Conservation (phyloP, 2,797 vertebrate species). For the Prunella strophiata region DNA sequence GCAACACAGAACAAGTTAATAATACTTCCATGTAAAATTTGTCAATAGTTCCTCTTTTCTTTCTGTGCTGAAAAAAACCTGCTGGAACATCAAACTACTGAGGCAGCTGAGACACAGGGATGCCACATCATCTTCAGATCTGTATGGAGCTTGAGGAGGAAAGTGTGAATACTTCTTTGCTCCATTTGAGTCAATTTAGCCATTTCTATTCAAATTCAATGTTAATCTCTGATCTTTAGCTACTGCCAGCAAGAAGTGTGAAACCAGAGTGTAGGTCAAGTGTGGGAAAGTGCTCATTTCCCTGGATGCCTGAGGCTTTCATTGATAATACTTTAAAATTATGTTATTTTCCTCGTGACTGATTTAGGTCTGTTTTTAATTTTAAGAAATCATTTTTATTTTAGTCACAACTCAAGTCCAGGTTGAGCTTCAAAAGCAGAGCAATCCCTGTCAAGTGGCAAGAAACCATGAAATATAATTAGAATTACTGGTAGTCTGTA, state of each 20-base stretch:
- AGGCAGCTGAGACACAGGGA: neutral
- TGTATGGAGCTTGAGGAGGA: neutral
- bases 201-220: neutral
- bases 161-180: neutral
- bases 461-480: constrained; percentile 28
- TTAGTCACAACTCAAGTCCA: neutral
- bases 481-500: neutral
- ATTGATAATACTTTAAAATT: neutral
- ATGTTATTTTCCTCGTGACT: neutral
- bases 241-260: neutral
- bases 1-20: neutral
- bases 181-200: neutral
- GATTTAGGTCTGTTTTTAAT: constrained; percentile 26
- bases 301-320: neutral
- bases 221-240: neutral
- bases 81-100: neutral
- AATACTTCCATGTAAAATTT: neutral
- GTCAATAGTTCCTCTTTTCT: neutral
- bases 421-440: neutral
- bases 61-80: neutral
- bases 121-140: neutral
- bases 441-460: neutral
- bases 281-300: neutral
- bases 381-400: constrained; percentile 17
- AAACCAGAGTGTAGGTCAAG: neutral